A percentile compares a stretch with the other conserved stretches of the same genome.
Evolutionary conservation across 2,113 vertebrate genomes (phyloP).

Genomic region (Anolis sagrei): DNA sequence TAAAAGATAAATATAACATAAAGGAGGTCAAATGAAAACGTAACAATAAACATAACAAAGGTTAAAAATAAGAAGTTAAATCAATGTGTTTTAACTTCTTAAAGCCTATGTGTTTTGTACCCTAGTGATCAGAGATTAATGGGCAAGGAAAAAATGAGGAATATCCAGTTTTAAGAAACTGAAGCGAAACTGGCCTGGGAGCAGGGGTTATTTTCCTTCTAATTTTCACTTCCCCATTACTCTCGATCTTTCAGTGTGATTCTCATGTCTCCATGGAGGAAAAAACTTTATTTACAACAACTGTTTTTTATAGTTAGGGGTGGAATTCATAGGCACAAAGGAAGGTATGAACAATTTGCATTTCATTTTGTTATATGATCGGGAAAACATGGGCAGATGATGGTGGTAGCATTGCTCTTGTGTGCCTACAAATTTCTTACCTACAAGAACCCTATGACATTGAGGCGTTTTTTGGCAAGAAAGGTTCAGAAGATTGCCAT

Average conservation of each 20-base stretch:
- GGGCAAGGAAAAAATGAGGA: too few relatives aligned
- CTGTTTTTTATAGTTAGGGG: not conserved
- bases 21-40: too few relatives aligned
- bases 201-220: not conserved
- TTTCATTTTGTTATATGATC: not conserved
- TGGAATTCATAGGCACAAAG: not conserved
- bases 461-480: too few relatives aligned
- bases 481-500: too few relatives aligned
- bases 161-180: not conserved
- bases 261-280: not conserved
- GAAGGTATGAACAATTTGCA: not conserved
- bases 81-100: too few relatives aligned
- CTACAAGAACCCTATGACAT: too few relatives aligned
- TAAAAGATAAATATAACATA: too few relatives aligned
- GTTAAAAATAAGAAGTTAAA: too few relatives aligned
- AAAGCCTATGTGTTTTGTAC: not conserved
- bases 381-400: not conserved
- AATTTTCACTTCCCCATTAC: not conserved
- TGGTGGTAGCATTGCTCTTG: not conserved
- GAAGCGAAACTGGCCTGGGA: too few relatives aligned
- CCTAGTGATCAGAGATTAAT: not conserved
- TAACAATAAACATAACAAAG: too few relatives aligned
- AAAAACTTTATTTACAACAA: not conserved
- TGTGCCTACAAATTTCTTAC: too few relatives aligned
- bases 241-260: not conserved